Evolutionary conservation across 1,140 invertebrate species (phyloP).

Genomic region (Drosophila melanogaster): Release_6_plus_ISO1_MT NT_033777.3:16161001-16161500

Average conservation of each 20-base stretch:
- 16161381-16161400: conserved; percentile 9
- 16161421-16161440: conserved; percentile 53
- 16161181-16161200: not conserved
- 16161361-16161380: conserved; percentile 35
- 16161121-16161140: conserved; percentile 27
- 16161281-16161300: conserved; percentile 22
- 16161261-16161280: conserved; percentile 20
- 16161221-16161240: conserved; percentile 52
- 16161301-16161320: conserved; percentile 57
- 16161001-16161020: conserved; percentile 23
- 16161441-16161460: conserved; percentile 58
- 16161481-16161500: conserved; percentile 64
- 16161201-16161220: conserved; percentile 1
- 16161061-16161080: conserved; percentile 64
- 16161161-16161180: conserved; percentile 14
- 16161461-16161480: conserved; percentile 67
- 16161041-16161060: conserved; percentile 71
- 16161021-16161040: conserved; percentile 57
- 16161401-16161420: conserved; percentile 64
- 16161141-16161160: conserved; percentile 56
- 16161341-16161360: conserved; percentile 75
- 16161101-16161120: not conserved
- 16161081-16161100: conserved; percentile 66
- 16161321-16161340: conserved; percentile 65
- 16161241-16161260: conserved; percentile 70